Percentiles rank a stretch among this genome's conserved stretches.
Evolutionary conservation across 2,888 invertebrate genomes (phyloP).

Genomic region (Limnephilus auricula): DNA sequence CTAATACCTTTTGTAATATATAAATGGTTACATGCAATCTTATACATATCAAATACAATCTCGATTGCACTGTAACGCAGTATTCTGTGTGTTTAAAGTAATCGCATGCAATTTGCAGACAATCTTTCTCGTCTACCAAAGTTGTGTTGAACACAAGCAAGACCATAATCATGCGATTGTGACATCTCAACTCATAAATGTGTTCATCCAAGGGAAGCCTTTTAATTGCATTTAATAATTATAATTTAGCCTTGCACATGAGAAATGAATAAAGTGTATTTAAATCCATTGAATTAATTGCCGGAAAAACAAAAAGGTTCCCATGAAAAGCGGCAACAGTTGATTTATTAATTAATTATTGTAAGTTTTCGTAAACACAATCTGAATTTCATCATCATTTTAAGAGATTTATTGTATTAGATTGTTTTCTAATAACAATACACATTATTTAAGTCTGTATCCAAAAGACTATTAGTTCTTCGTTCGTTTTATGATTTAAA

Average conservation of each 20-base stretch:
- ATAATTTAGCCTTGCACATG: background rate
- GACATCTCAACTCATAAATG: background rate
- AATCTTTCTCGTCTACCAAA: background rate
- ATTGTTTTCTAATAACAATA: background rate
- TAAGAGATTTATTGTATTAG: background rate
- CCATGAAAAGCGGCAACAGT: background rate
- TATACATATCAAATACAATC: background rate
- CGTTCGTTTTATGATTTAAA: background rate
- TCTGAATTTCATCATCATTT: background rate
- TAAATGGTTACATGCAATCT: background rate
- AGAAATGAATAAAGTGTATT: background rate
- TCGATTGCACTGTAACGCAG: background rate
- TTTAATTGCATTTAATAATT: background rate
- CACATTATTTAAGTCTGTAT: background rate
- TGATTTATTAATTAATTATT: background rate
- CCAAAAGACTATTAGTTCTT: background rate
- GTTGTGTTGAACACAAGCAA: background rate
- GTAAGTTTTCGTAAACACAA: background rate
- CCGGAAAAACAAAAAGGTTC: background rate
- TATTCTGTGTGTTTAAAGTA: background rate
- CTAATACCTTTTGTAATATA: background rate
- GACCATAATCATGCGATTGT: background rate
- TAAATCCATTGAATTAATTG: background rate
- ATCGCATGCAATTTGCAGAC: background rate
- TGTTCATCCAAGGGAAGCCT: background rate